Conservation (phyloP, 1,140 invertebrate genomes). For the Littorina saxatilis region DNA sequence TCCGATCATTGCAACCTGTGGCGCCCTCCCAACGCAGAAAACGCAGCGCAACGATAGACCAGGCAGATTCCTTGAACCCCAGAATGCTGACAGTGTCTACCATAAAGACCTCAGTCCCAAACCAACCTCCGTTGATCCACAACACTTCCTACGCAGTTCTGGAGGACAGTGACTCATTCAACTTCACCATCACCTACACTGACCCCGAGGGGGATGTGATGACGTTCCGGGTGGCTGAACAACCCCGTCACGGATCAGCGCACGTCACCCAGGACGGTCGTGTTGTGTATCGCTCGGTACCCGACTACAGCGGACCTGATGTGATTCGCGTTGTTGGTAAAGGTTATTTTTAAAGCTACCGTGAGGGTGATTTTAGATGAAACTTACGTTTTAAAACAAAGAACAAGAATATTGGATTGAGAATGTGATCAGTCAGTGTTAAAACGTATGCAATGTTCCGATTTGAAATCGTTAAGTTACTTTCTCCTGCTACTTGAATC, state of each 20-base stretch:
- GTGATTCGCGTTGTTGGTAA: conserved; percentile 6
- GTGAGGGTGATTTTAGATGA: too few relatives aligned
- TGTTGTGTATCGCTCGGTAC: neutral
- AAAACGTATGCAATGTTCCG: too few relatives aligned
- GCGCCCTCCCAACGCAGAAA: too few relatives aligned
- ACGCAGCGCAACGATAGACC: too few relatives aligned
- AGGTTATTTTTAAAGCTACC: too few relatives aligned
- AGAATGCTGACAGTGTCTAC: conserved; percentile 8
- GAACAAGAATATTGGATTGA: too few relatives aligned
- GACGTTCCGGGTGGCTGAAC: neutral
- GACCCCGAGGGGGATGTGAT: neutral
- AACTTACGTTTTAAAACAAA: too few relatives aligned
- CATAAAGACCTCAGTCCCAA: neutral
- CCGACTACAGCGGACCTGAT: conserved; percentile 1
- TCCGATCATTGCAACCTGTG: too few relatives aligned
- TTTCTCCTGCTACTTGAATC: too few relatives aligned
- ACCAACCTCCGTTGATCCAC: neutral
- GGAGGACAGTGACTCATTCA: neutral
- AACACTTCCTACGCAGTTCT: neutral
- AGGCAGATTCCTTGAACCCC: neutral
- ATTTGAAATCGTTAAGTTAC: too few relatives aligned
- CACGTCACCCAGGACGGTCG: neutral
- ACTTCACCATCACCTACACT: conserved; percentile 23
- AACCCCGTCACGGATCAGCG: neutral
- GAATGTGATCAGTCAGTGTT: too few relatives aligned